A percentile compares a stretch with the other conserved stretches of the same genome.
Evolutionary conservation across 92 coral and sea anemone species (phyloP).

Genomic region (Palythoa caribaeorum): DNA sequence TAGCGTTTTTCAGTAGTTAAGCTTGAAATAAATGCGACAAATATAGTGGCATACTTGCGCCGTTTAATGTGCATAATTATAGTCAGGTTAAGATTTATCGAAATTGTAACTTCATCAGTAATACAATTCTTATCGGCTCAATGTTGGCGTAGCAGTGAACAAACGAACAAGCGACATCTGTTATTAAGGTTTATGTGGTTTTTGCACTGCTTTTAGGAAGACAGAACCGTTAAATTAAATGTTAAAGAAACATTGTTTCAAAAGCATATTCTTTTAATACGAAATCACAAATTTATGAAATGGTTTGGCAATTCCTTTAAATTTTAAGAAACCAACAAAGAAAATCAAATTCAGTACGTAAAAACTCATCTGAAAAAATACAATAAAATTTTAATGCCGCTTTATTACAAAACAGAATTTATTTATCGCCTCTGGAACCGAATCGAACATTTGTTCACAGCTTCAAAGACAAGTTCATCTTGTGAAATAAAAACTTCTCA

Average conservation of each 20-base stretch:
- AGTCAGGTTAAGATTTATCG: slow-evolving; percentile 10
- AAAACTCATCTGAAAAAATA: background rate
- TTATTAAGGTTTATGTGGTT: slow-evolving; percentile 11
- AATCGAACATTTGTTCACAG: background rate
- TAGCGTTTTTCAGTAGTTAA: background rate
- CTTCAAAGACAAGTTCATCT: background rate
- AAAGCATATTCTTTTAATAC: background rate
- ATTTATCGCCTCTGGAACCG: background rate
- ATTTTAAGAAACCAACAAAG: background rate
- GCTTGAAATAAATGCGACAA: background rate
- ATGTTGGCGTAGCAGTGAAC: background rate
- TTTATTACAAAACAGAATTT: slow-evolving; percentile 4
- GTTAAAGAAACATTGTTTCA: slow-evolving; percentile 1
- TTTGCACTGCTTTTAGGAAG: background rate
- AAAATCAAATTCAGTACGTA: background rate
- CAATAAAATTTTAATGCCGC: slow-evolving; percentile 28
- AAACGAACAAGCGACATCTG: slow-evolving; percentile 32
- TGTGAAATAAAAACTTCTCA: background rate
- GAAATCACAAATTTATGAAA: background rate
- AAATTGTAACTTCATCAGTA: background rate
- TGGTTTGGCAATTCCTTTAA: background rate
- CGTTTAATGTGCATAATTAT: slow-evolving; percentile 20
- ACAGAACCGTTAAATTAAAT: background rate
- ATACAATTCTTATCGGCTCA: slow-evolving; percentile 24
- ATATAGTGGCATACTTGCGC: background rate